A percentile compares a stretch with the other conserved stretches of the same genome.
Conservation (phyloP, 2,113 vertebrate species). For the Lethenteron camtschaticum region DNA sequence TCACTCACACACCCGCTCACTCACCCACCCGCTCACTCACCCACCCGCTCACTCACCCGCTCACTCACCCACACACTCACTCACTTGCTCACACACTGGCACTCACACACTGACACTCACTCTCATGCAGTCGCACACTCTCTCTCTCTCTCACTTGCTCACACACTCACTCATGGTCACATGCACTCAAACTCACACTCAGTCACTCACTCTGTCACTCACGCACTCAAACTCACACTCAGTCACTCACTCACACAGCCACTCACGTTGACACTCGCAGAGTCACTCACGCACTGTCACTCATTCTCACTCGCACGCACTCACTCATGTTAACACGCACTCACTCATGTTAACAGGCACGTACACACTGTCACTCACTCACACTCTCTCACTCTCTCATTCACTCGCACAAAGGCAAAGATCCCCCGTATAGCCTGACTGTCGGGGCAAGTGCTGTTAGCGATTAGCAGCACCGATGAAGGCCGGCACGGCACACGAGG, state of each 20-base stretch:
- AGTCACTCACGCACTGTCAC: not conserved
- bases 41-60: too few relatives aligned
- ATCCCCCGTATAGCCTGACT: too few relatives aligned
- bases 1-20: too few relatives aligned
- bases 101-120: too few relatives aligned
- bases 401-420: not conserved
- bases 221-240: not conserved
- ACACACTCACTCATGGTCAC: not conserved
- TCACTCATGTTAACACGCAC: not conserved
- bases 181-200: not conserved
- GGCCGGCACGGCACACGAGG: too few relatives aligned
- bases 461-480: too few relatives aligned
- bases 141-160: too few relatives aligned
- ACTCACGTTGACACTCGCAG: not conserved
- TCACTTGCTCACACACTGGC: too few relatives aligned
- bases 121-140: too few relatives aligned
- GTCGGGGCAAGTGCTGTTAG: too few relatives aligned
- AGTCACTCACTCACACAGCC: not conserved
- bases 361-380: constrained; percentile 2
- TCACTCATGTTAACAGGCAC: not conserved
- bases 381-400: not conserved
- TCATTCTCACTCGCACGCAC: constrained; percentile 2
- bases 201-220: not conserved
- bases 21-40: too few relatives aligned
- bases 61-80: too few relatives aligned